Percentiles rank a stretch among this genome's conserved stretches.
Evolutionary conservation across 1,140 invertebrate genomes (phyloP).

Genomic region (Neodiprion lecontei): DNA sequence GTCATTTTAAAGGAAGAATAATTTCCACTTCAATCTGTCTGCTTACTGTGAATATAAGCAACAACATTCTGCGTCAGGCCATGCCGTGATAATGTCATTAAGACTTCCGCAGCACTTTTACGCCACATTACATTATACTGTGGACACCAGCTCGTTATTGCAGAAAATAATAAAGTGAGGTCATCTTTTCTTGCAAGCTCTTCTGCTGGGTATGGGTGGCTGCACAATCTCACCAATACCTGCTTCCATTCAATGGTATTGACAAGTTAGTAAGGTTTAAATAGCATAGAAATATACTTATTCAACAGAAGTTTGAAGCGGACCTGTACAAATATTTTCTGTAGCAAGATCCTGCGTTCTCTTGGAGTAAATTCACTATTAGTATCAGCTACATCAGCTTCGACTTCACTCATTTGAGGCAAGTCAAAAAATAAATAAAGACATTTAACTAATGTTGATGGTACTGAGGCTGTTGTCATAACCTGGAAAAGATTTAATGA

Average conservation of each 20-base stretch:
- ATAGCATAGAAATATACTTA: neutral
- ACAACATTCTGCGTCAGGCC: constrained; percentile 92
- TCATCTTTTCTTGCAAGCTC: constrained; percentile 97
- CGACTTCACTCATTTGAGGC: constrained; percentile 85
- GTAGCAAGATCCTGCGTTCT: constrained; percentile 89
- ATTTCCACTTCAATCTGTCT: neutral
- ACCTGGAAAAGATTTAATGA: constrained; percentile 68
- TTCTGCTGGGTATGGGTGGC: constrained; percentile 90
- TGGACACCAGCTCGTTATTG: constrained; percentile 94
- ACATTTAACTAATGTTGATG: constrained; percentile 98
- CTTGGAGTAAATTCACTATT: constrained; percentile 88
- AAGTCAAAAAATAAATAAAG: constrained; percentile 99
- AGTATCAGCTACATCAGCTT: constrained; percentile 74
- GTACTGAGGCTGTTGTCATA: constrained; percentile 94
- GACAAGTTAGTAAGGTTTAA: no score
- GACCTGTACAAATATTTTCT: constrained; percentile 97
- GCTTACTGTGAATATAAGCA: constrained; percentile 95
- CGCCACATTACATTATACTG: constrained; percentile 94
- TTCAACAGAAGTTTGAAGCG: constrained; percentile 16
- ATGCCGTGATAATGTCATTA: constrained; percentile 94
- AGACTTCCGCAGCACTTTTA: constrained; percentile 94
- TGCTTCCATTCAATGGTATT: constrained; percentile 45
- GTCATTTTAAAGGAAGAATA: constrained; percentile 1
- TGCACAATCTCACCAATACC: constrained; percentile 93
- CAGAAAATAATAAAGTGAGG: constrained; percentile 92